Base-by-base conservation (phyloP, 2,113 vertebrate genomes). In the Corvus cornix region DNA sequence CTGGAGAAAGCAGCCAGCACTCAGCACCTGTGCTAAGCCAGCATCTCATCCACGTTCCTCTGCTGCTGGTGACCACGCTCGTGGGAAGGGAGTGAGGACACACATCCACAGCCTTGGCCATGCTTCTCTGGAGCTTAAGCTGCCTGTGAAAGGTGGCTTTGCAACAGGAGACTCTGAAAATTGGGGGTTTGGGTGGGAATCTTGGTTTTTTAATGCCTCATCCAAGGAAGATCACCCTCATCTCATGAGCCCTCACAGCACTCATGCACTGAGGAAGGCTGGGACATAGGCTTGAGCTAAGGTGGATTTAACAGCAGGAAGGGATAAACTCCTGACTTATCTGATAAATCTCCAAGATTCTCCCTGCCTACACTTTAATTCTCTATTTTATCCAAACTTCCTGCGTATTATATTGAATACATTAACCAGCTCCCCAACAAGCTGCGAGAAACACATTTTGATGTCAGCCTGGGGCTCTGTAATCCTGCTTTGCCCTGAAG, bases 111-210 rank as follows among this genome's bases (percentile, higher is more conserved):
- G 62, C 21, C 68, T 14, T 41, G n/a, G 22, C 52, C 19, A 10
- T 0, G 4, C 31, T 22, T 22, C 55, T 53, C 51, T 52, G n/a
- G 49, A 76, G 46, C 22, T 66, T 20, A 15, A 75, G 20, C 26
- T 70, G 39, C 37, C 37, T 67, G 16, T 37, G 31, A 24, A 81
- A 80, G 16, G 59, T 26, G 31, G 41, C 5, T 86, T 39, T 68
- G 24, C 18, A 22, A 24, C n/a, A 28, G 18, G 31, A 31, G 2
- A n/a, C 13, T 46, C 56, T 52, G 12, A 49, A 77, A 55, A 64
- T 6, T 1, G 0, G 21, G 12, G 21, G 43, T n/a, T 13, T 13
- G 5, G 6, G 4, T 49, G 14, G 0, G 6, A 4, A 73, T 51
- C 44, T 68, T 43, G 10, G 27, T 7, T 52, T 55, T 75, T 60